Evolutionary conservation across 1,140 invertebrate species (phyloP), one percentile per base, ranked within the genome.

Genomic region (Hyles vespertilio): DNA sequence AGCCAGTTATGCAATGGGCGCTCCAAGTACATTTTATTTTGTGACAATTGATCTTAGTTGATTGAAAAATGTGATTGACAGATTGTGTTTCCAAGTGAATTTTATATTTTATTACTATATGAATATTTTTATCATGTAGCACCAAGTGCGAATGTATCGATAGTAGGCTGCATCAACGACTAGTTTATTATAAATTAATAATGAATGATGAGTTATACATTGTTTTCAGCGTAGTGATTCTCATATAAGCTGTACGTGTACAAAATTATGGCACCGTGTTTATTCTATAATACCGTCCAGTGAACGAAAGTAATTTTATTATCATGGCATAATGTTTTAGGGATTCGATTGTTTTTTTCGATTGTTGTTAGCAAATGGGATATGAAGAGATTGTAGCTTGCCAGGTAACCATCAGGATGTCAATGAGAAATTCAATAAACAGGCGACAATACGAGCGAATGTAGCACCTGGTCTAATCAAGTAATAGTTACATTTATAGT

Each of bases 211-310:
- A 59, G 56, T 60, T 58, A 40, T 47, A 60, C 11, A 57, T 58
- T 48, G 10, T 52, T 45, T 61, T 58, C 45, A 49, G 54, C 67
- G 71, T 74, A 63, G 69, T 65, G 52, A 22, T 64, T 63, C 59
- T 65, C 67, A 73, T 52, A 64, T 67, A 76, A 67, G 61, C 52
- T 77, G 49, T 74, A 66, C 76, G 63, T 71, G 68, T 76, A 68
- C 59, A 68, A 73, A 65, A 65, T 65, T 67, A 73, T 59, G 72
- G 77, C 81, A 81, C 77, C 76, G 73, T 70, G 55, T 79, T 79
- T 77, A 79, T 69, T 82, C 74, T 83, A 61, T 76, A 79, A 84
- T 80, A 83, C 84, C 84, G 84, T 87, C 84, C 84, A 87, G 81
- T 83, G 76, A 82, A 77, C 73, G 80, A 72, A 22, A 57, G 32